A percentile compares a stretch with the other conserved stretches of the same genome.
Evolutionary conservation across 2,113 vertebrate genomes (phyloP).

Genomic region (Centrocercus urophasianus): DNA sequence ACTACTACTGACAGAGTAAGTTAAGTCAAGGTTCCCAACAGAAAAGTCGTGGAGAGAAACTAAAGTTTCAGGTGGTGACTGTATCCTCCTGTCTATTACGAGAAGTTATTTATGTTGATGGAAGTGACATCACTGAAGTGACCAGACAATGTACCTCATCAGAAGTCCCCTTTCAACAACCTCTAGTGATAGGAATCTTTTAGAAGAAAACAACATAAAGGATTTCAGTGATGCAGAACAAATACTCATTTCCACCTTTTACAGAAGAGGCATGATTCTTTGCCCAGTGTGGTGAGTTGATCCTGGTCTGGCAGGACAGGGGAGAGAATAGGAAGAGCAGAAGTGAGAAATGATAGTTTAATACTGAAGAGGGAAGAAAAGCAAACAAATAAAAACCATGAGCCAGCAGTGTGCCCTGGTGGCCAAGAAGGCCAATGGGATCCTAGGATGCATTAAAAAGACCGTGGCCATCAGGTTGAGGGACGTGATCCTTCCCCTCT

Average conservation of each 20-base stretch:
- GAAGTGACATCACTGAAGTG: neutral
- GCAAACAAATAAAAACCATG: too few relatives aligned
- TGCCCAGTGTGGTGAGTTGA: neutral
- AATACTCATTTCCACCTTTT: neutral
- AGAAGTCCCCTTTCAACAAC: neutral
- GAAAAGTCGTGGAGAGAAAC: neutral
- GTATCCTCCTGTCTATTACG: neutral
- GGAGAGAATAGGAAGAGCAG: neutral
- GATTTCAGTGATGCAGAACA: neutral
- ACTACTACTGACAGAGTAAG: neutral
- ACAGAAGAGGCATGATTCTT: neutral
- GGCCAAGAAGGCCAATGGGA: too few relatives aligned
- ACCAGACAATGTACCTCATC: too few relatives aligned
- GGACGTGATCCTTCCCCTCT: too few relatives aligned
- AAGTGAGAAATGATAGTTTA: neutral
- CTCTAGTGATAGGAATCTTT: neutral
- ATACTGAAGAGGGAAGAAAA: neutral
- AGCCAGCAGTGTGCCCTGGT: too few relatives aligned
- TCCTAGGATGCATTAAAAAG: too few relatives aligned
- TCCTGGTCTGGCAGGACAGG: neutral
- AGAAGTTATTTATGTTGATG: neutral
- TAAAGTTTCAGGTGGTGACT: neutral
- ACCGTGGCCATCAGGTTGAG: too few relatives aligned
- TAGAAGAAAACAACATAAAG: neutral
- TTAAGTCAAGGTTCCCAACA: neutral